phyloP scores from a whole-genome alignment of 2,888 invertebrate species.

The Rhagonycha fulva region DNA sequence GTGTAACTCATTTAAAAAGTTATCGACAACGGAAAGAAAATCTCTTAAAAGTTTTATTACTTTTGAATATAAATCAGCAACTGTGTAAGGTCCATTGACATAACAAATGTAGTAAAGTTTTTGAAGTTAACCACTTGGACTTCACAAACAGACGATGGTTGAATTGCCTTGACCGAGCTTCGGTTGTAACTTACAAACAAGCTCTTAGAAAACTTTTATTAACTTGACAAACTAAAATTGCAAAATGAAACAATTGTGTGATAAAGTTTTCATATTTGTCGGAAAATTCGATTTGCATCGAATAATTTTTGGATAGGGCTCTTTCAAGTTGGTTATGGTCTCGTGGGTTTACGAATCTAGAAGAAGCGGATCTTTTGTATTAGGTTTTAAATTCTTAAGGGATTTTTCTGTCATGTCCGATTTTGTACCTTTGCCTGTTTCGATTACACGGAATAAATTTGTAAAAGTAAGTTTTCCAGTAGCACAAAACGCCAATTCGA shows the following conservation, averaged over 20 bases:
- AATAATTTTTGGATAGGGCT: conserved; percentile 33
- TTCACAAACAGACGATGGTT: conserved; percentile 31
- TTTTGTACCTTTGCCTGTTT: conserved; percentile 10
- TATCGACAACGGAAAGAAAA: conserved; percentile 27
- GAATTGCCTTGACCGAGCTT: conserved; percentile 29
- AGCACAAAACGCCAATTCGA: not conserved
- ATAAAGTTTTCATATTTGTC: not conserved
- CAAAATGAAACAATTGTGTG: not conserved
- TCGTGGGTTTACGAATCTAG: conserved; percentile 51
- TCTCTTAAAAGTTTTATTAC: conserved; percentile 49
- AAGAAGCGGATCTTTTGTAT: conserved; percentile 49
- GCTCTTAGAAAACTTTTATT: not conserved
- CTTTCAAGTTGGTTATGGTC: conserved; percentile 49
- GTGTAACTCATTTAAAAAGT: not conserved
- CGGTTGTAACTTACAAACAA: not conserved
- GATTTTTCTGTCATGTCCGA: conserved; percentile 45
- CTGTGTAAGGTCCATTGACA: conserved; percentile 51
- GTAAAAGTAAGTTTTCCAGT: not conserved
- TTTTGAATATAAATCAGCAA: conserved; percentile 50
- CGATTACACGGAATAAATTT: not conserved
- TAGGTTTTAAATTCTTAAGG: conserved; percentile 54
- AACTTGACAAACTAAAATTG: not conserved
- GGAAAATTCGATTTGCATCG: not conserved
- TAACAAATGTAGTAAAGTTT: conserved; percentile 52
- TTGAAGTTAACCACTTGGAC: conserved; percentile 37